Evolutionary conservation across 2,113 vertebrate genomes (phyloP).

Genomic region (Nibea albiflora): DNA sequence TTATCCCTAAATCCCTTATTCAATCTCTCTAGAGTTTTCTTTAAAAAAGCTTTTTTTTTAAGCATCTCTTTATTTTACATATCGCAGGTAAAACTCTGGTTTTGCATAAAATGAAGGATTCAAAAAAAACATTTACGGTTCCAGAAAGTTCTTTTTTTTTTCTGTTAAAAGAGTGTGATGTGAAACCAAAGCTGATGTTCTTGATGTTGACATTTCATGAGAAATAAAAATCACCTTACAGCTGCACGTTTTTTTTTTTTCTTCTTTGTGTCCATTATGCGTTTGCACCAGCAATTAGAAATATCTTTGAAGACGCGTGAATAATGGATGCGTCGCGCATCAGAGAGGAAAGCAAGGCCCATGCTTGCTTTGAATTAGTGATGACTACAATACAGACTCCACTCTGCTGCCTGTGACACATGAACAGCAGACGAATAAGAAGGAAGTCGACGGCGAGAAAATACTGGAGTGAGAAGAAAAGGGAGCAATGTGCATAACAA

Average conservation of each 20-base stretch:
- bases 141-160: background rate
- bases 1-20: constrained; percentile 1
- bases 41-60: background rate
- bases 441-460: constrained; percentile 28
- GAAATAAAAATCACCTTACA: background rate
- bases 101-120: background rate
- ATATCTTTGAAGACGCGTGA: constrained; percentile 44
- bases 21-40: background rate
- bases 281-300: constrained; percentile 21
- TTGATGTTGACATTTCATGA: background rate
- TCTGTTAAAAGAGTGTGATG: background rate
- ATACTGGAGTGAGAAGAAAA: constrained; percentile 47
- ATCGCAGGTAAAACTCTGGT: background rate
- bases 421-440: constrained; percentile 42
- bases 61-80: background rate
- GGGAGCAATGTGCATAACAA: constrained; percentile 52
- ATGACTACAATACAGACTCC: constrained; percentile 52
- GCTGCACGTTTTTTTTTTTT: too few species aligned
- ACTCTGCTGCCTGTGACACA: constrained; percentile 58
- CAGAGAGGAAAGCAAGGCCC: constrained; percentile 46
- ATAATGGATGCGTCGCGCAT: constrained; percentile 58
- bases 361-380: constrained; percentile 69
- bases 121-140: background rate
- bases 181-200: background rate
- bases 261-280: background rate